These are phyloP conservation scores for Passer domesticus DNA, from an alignment of 2,113 vertebrate genomes.

Conservation along the genomic window DNA sequence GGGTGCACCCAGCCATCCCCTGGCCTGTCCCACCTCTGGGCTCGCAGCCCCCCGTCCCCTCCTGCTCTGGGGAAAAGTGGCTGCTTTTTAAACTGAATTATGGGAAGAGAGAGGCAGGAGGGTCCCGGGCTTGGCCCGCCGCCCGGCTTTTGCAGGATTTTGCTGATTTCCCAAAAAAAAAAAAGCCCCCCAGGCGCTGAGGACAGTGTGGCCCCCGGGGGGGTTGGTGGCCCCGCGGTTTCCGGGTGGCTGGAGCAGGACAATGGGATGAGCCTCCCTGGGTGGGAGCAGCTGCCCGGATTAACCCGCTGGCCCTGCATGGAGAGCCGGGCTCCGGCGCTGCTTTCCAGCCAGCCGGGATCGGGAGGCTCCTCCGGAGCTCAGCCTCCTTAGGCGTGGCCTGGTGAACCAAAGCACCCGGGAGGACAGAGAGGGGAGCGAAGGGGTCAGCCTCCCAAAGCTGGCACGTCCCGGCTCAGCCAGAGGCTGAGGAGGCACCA, in stretches of 20 bases:
- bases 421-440: background rate
- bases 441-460: background rate
- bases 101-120: background rate
- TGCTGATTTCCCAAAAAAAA: background rate
- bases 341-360: background rate
- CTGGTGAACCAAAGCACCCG: background rate
- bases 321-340: background rate
- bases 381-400: background rate
- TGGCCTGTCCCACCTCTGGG: background rate
- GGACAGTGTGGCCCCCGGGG: background rate
- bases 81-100: background rate
- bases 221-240: background rate
- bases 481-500: background rate
- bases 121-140: background rate
- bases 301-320: background rate
- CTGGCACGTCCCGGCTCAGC: background rate
- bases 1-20: background rate
- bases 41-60: background rate
- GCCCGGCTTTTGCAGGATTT: background rate
- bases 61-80: background rate
- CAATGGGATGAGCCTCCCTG: background rate
- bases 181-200: rapidly evolving
- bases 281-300: slow-evolving; percentile 7
- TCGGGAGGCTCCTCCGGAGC: background rate
- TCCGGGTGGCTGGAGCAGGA: background rate